Percentiles rank a stretch among this genome's conserved stretches.
Evolutionary conservation across 2,888 invertebrate species (phyloP).

Genomic region (Nomada ruficornis): DNA sequence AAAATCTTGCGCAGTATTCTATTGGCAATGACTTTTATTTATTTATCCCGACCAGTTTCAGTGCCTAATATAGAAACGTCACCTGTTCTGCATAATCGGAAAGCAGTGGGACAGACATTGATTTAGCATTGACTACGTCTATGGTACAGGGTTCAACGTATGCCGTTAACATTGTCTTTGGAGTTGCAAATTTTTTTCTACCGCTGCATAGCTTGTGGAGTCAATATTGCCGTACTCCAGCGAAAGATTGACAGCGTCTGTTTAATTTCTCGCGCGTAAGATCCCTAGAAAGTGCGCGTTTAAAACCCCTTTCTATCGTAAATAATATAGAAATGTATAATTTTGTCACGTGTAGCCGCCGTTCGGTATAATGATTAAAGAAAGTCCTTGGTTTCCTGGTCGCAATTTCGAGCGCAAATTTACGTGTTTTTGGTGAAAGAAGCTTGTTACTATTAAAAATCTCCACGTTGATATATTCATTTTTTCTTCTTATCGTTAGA

Average conservation of each 20-base stretch:
- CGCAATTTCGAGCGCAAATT: background rate
- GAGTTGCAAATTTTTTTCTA: background rate
- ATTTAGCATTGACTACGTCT: background rate
- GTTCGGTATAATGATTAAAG: constrained; percentile 2
- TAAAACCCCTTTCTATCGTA: constrained; percentile 27
- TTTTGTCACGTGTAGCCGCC: background rate
- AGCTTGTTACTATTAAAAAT: background rate
- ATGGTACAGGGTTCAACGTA: background rate
- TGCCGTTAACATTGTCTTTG: background rate
- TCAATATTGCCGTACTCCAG: background rate
- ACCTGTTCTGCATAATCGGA: background rate
- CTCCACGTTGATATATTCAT: too few relatives aligned
- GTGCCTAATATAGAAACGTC: constrained; percentile 1
- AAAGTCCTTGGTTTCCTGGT: background rate
- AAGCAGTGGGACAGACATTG: background rate
- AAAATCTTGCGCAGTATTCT: background rate
- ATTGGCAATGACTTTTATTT: constrained; percentile 5
- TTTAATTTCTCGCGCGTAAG: constrained; percentile 12
- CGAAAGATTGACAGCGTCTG: constrained; percentile 3
- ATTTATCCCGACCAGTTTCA: background rate
- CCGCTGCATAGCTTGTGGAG: too few relatives aligned
- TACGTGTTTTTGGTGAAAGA: background rate
- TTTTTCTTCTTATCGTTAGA: background rate
- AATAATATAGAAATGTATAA: constrained; percentile 40
- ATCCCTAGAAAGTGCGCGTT: constrained; percentile 56